Evolutionary conservation across 2,888 invertebrate genomes (phyloP).

Genomic region (Harpagoxenus sublaevis): DNA sequence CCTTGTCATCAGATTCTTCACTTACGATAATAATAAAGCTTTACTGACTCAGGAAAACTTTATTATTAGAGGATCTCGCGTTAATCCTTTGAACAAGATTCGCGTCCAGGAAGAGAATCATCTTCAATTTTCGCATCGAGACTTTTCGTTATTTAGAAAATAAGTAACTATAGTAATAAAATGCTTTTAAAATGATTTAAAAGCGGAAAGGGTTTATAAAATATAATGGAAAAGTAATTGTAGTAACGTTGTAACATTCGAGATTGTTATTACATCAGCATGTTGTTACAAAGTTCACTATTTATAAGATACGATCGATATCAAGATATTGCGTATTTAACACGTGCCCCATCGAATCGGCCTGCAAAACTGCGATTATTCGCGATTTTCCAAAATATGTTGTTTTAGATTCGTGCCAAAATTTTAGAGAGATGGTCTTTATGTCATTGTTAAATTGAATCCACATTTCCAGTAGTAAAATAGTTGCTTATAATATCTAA

Average conservation of each 20-base stretch:
- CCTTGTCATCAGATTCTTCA: not conserved
- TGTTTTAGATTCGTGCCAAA: not conserved
- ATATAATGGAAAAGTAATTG: not conserved
- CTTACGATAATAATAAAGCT: not conserved
- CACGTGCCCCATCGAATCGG: not conserved
- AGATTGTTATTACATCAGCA: not conserved
- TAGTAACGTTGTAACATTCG: not conserved
- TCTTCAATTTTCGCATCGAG: not conserved
- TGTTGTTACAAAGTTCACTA: constrained; percentile 19
- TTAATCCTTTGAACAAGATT: not conserved
- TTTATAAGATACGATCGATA: constrained; percentile 44
- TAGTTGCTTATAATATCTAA: not conserved
- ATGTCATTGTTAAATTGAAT: not conserved
- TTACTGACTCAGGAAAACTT: not conserved
- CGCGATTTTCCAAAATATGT: not conserved
- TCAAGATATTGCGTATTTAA: constrained; percentile 8
- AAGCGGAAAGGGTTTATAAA: not conserved
- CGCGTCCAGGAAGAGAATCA: not conserved
- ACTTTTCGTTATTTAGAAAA: not conserved
- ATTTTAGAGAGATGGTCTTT: not conserved
- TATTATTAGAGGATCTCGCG: not conserved
- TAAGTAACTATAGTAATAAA: not conserved
- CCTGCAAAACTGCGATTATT: not conserved
- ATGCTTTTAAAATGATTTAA: not conserved
- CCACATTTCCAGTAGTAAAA: not conserved